A percentile compares a stretch with the other conserved stretches of the same genome.
Conservation (phyloP, 1,140 invertebrate species). For the Caenorhabditis briggsae region DNA sequence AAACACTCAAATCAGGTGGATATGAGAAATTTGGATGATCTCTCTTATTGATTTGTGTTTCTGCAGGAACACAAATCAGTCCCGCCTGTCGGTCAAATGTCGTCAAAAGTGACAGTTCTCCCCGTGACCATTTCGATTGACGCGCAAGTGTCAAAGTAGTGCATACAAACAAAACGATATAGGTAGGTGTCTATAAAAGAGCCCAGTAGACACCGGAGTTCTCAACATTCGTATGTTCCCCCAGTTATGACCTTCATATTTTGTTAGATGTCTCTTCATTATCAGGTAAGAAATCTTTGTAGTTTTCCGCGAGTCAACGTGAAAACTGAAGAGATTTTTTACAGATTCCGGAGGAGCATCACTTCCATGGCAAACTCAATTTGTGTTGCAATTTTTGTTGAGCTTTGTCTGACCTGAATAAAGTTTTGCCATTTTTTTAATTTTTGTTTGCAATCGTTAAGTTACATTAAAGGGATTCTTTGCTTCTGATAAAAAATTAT, state of each 20-base stretch:
- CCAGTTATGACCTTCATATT: background rate
- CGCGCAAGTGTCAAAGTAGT: constrained; percentile 42
- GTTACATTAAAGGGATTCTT: too few relatives aligned
- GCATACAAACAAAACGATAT: constrained; percentile 41
- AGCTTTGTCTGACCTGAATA: too few relatives aligned
- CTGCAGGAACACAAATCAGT: background rate
- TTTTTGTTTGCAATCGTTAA: too few relatives aligned
- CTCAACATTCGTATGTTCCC: background rate
- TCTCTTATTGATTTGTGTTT: background rate
- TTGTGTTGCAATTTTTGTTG: too few relatives aligned
- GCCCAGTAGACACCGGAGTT: background rate
- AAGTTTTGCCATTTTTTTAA: too few relatives aligned
- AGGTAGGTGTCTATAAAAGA: constrained; percentile 22
- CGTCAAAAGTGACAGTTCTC: constrained; percentile 21
- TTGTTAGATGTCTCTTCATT: background rate
- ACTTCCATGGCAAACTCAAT: too few relatives aligned
- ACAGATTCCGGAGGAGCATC: constrained; percentile 1
- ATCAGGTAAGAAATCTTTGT: constrained; percentile 53
- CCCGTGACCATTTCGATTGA: constrained; percentile 42
- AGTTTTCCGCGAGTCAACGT: constrained; percentile 21
- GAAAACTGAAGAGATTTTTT: constrained; percentile 56
- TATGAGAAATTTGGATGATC: too few relatives aligned
- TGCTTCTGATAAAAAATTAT: too few relatives aligned
- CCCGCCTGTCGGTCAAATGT: constrained; percentile 7
- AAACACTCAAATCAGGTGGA: too few relatives aligned